Percentiles rank a stretch among this genome's conserved stretches.
Evolutionary conservation across 2,113 vertebrate species (phyloP).

Genomic region (Hiodon alosoides): DNA sequence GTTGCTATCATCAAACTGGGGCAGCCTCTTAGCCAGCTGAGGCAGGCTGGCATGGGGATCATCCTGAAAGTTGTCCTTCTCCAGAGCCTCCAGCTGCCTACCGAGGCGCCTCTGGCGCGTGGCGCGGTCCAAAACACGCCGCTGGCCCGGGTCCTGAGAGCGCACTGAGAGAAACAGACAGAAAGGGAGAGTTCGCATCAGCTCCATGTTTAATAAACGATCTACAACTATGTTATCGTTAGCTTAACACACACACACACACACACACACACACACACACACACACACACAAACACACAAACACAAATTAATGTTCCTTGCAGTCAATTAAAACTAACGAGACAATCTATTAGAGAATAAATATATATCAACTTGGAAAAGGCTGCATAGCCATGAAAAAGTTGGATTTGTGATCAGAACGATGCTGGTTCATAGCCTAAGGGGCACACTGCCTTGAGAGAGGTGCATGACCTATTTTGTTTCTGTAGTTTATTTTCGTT

Average conservation of each 20-base stretch:
- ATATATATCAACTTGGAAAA: neutral
- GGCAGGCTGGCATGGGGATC: slow-evolving; percentile 77
- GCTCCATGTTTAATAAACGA: too few relatives aligned
- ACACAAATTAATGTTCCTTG: slow-evolving; percentile 41
- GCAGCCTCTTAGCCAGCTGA: slow-evolving; percentile 70
- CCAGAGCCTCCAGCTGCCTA: slow-evolving; percentile 80
- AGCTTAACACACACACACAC: neutral
- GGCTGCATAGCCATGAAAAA: too few relatives aligned
- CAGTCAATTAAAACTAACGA: neutral
- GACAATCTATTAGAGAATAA: neutral
- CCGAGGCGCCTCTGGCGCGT: slow-evolving; percentile 73
- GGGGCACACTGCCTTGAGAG: too few relatives aligned
- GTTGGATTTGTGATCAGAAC: too few relatives aligned
- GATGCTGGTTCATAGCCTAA: too few relatives aligned
- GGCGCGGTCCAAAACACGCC: slow-evolving; percentile 74
- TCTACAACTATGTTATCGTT: too few relatives aligned
- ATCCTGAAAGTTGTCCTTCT: slow-evolving; percentile 89
- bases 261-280: slow-evolving; percentile 6
- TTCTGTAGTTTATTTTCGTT: too few relatives aligned
- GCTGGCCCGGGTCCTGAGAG: slow-evolving; percentile 73
- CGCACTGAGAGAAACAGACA: slow-evolving; percentile 49
- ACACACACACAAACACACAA: slow-evolving; percentile 14
- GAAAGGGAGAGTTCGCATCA: too few relatives aligned
- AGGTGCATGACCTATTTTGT: too few relatives aligned
- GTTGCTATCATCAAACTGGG: slow-evolving; percentile 78